A percentile compares a stretch with the other conserved stretches of the same genome.
phyloP scores from a whole-genome alignment of 2,797 vertebrate genomes.

The Crotalus adamanteus region DNA sequence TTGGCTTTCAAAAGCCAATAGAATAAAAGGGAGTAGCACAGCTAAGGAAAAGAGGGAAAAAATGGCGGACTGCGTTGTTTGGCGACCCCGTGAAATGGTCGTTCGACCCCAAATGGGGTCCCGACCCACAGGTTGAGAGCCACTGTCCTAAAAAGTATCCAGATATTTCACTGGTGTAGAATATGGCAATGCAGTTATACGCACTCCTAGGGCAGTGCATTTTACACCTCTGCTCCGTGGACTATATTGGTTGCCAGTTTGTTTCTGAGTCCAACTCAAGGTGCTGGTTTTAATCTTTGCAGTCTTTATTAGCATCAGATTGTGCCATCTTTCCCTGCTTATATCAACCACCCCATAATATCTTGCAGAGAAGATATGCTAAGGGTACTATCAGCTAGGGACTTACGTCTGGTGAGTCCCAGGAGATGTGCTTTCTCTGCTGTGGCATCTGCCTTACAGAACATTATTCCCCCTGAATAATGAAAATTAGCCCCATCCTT shows the following conservation, averaged over 20 bases:
- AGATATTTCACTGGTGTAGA: background rate
- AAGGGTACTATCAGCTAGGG: background rate
- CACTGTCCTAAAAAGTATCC: background rate
- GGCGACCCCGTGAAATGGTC: no score
- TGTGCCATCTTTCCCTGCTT: background rate
- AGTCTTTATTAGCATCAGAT: background rate
- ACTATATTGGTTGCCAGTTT: background rate
- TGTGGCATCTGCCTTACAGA: background rate
- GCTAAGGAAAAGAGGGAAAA: no score
- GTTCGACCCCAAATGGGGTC: no score
- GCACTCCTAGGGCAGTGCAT: background rate
- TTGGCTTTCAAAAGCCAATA: no score
- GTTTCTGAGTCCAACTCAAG: background rate
- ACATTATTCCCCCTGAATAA: background rate
- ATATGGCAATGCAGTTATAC: background rate
- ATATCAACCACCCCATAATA: background rate
- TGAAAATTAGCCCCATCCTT: background rate
- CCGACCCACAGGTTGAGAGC: no score
- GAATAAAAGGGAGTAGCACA: no score
- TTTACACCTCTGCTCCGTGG: background rate
- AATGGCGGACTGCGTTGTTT: no score
- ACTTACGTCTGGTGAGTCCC: background rate
- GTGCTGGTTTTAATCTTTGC: background rate
- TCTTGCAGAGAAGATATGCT: background rate
- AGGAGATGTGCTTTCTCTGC: background rate